These are phyloP conservation scores for Leptoteleia sp. DNA, from an alignment of 1,140 invertebrate genomes.

Conservation along the genomic window DNA sequence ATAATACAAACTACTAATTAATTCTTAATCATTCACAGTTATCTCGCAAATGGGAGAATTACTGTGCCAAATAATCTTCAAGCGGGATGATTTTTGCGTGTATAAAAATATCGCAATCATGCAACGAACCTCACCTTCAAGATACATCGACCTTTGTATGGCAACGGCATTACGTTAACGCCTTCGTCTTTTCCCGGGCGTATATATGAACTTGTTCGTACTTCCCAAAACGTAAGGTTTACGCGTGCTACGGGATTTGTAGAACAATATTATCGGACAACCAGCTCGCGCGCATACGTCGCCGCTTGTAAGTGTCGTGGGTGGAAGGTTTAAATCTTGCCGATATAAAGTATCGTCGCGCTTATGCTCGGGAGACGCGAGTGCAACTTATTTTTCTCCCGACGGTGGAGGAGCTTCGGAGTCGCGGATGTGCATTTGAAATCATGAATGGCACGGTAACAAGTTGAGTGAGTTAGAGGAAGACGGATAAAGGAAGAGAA, in stretches of 20 bases:
- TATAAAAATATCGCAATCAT: no score
- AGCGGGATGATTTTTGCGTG: no score
- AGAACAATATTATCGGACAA: conserved; percentile 74
- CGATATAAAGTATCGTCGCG: conserved; percentile 54
- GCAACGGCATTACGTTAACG: no score
- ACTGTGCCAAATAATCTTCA: no score
- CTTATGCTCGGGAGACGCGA: conserved; percentile 54
- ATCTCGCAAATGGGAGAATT: no score
- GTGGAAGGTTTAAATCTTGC: conserved; percentile 43
- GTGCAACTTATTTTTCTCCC: conserved; percentile 68
- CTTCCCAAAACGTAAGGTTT: conserved; percentile 44
- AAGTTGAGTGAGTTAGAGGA: conserved; percentile 59
- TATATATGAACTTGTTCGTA: conserved; percentile 23
- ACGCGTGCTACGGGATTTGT: conserved; percentile 69
- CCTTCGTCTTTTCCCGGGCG: background rate
- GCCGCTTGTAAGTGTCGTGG: conserved; percentile 28
- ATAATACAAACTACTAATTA: no score
- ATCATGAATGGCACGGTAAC: conserved; percentile 71
- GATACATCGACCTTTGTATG: conserved; percentile 34
- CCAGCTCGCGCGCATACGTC: conserved; percentile 50
- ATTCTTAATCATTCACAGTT: no score
- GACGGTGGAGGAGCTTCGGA: conserved; percentile 73
- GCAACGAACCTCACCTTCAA: background rate
- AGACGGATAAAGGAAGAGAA: no score
- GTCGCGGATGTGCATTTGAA: conserved; percentile 66